Percentiles rank a stretch among this genome's conserved stretches.
phyloP scores from a whole-genome alignment of 2,797 vertebrate species.

The Takifugu ocellatus region DNA sequence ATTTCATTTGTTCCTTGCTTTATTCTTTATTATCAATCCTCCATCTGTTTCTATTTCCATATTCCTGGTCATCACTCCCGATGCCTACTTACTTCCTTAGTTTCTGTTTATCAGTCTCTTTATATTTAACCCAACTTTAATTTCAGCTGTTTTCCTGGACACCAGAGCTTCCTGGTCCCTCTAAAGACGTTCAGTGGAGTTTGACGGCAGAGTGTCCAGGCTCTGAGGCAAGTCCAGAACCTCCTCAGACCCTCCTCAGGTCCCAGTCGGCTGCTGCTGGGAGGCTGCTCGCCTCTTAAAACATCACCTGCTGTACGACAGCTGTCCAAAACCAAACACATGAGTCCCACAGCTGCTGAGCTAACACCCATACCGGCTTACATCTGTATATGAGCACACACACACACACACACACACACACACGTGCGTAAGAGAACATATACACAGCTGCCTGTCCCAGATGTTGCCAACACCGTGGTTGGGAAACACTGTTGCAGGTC shows the following conservation, averaged over 20 bases:
- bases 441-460: constrained; percentile 61
- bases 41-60: background rate
- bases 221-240: constrained; percentile 22
- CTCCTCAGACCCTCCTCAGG: constrained; percentile 28
- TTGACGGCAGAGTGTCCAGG: constrained; percentile 6
- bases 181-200: background rate
- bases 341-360: constrained; percentile 56
- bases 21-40: constrained; percentile 10
- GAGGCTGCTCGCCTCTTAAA: constrained; percentile 39
- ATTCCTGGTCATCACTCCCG: background rate
- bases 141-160: background rate
- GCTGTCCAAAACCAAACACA: constrained; percentile 60
- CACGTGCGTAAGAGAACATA: constrained; percentile 14
- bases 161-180: no score
- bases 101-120: background rate
- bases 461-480: constrained; percentile 2
- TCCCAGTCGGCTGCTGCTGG: constrained; percentile 33
- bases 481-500: constrained; percentile 23
- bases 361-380: constrained; percentile 20
- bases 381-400: constrained; percentile 1
- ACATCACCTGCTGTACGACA: constrained; percentile 68
- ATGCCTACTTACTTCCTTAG: background rate
- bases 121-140: constrained; percentile 1
- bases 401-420: constrained; percentile 23
- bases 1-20: constrained; percentile 19